phyloP scores from a whole-genome alignment of 1,140 invertebrate species.

The Drosophila sechellia region DNA sequence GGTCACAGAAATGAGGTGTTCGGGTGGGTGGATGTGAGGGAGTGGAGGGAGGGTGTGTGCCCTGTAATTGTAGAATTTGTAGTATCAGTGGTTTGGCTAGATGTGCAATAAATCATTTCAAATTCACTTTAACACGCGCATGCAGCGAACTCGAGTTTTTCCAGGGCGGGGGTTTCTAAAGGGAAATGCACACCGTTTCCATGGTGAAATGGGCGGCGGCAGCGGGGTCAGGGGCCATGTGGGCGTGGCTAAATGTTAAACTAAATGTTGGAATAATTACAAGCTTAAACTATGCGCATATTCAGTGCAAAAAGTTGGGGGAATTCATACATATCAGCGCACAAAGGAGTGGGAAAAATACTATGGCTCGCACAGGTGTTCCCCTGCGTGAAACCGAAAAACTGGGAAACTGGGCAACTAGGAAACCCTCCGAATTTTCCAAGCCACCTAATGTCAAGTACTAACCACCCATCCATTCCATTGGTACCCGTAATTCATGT shows the following conservation, averaged over 20 bases:
- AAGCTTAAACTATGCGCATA: conserved; percentile 77
- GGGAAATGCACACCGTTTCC: conserved; percentile 24
- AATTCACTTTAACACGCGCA: conserved; percentile 76
- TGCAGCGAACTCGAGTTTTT: conserved; percentile 27
- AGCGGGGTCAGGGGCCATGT: no score
- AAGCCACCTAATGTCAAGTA: conserved; percentile 52
- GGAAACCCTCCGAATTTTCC: conserved; percentile 23
- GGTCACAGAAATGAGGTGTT: not conserved
- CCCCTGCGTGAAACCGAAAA: not conserved
- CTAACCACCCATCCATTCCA: conserved; percentile 4
- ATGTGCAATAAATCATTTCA: conserved; percentile 78
- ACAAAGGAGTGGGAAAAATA: not conserved
- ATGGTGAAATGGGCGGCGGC: not conserved
- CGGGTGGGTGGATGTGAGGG: not conserved
- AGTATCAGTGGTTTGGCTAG: conserved; percentile 49
- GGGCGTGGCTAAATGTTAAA: conserved; percentile 61
- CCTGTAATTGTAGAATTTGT: conserved; percentile 58
- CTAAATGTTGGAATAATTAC: conserved; percentile 81
- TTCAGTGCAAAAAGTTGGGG: conserved; percentile 41
- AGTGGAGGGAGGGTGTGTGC: conserved; percentile 9
- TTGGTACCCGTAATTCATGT: conserved; percentile 60
- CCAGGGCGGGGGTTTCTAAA: no score
- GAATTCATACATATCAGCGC: conserved; percentile 18
- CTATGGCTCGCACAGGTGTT: conserved; percentile 41
- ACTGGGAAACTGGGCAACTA: not conserved